Percentiles rank a stretch among this genome's conserved stretches.
Conservation (phyloP, 2,888 invertebrate genomes). For the Leptinotarsa peninsularis region DNA sequence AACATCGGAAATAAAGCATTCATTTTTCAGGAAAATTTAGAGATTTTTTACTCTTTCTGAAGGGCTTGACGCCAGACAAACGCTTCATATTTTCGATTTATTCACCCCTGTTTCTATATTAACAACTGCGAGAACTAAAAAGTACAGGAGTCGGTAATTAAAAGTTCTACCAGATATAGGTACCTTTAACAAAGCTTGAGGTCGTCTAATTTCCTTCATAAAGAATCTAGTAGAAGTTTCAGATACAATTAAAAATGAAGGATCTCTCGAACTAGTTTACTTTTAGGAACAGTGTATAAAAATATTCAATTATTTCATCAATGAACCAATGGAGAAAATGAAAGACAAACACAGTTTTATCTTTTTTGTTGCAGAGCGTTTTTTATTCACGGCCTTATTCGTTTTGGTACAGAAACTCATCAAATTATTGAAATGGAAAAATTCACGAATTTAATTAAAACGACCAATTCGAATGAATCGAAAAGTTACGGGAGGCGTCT, state of each 20-base stretch:
- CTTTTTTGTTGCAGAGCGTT: not conserved
- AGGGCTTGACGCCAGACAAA: too few relatives aligned
- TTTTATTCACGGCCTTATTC: not conserved
- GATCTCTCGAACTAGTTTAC: not conserved
- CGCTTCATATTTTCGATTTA: too few relatives aligned
- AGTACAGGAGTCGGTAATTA: too few relatives aligned
- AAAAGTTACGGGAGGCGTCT: conserved; percentile 5
- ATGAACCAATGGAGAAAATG: not conserved
- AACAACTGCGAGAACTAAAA: too few relatives aligned
- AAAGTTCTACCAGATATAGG: too few relatives aligned
- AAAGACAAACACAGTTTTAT: not conserved
- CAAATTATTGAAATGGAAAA: not conserved
- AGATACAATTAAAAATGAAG: not conserved
- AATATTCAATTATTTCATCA: not conserved
- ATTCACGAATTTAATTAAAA: conserved; percentile 12
- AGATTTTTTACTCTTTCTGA: too few relatives aligned
- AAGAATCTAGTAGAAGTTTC: not conserved
- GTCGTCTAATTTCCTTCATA: not conserved
- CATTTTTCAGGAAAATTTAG: too few relatives aligned
- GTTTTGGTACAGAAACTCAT: not conserved
- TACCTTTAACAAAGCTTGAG: too few relatives aligned
- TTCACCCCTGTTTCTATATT: too few relatives aligned
- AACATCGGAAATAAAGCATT: too few relatives aligned
- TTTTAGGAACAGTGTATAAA: not conserved
- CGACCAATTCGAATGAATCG: conserved; percentile 2